phyloP scores from a whole-genome alignment of 2,797 vertebrate genomes.

The Cephalopachus bancanus region DNA sequence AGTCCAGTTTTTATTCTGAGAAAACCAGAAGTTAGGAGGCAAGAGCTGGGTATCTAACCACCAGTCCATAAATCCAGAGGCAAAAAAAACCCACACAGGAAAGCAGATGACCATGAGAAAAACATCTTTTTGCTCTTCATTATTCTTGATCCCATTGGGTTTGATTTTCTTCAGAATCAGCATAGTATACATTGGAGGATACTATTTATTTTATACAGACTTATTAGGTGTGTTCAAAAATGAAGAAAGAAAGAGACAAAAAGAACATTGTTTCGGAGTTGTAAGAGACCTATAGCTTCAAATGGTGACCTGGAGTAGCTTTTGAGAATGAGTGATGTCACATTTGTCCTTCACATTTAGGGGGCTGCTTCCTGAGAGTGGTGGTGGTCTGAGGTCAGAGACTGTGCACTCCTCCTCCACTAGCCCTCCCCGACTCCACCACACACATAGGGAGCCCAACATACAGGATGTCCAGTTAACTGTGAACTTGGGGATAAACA shows the following conservation, averaged over 20 bases:
- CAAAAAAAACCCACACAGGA: background rate
- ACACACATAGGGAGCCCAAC: background rate
- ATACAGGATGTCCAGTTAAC: background rate
- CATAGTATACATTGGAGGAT: background rate
- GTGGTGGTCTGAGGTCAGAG: background rate
- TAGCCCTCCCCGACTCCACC: fast-evolving
- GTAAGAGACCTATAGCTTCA: background rate
- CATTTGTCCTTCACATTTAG: background rate
- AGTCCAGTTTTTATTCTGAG: constrained; percentile 52
- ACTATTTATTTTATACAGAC: background rate
- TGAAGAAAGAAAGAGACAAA: background rate
- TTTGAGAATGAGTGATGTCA: background rate
- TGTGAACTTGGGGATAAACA: background rate
- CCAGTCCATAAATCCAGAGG: background rate
- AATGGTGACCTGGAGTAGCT: background rate
- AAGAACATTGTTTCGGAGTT: background rate
- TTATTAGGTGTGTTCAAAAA: background rate
- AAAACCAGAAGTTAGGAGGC: constrained; percentile 1
- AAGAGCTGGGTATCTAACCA: background rate
- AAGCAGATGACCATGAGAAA: background rate
- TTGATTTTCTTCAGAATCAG: constrained; percentile 6
- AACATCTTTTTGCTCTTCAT: background rate
- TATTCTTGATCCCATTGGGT: background rate
- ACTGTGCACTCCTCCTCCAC: background rate
- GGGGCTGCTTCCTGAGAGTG: background rate